A percentile compares a stretch with the other conserved stretches of the same genome.
Conservation (phyloP, 2,888 invertebrate species). For the Drosophila anceps region DNA sequence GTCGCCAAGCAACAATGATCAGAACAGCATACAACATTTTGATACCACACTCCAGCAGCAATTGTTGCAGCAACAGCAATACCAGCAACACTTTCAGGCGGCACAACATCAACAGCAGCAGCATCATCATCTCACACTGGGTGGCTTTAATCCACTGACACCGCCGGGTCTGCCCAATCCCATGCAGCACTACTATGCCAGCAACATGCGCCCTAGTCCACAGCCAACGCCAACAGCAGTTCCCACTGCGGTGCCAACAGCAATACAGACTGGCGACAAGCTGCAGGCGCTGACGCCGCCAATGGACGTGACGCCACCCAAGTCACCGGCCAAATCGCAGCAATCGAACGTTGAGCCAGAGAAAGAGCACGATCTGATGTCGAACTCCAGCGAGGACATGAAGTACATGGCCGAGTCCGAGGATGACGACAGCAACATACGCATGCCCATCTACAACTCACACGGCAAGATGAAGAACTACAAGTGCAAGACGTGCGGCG, state of each 20-base stretch:
- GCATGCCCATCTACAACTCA: constrained; percentile 86
- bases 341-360: constrained; percentile 66
- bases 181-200: constrained; percentile 74
- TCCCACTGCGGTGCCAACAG: constrained; percentile 20
- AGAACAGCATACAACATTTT: constrained; percentile 76
- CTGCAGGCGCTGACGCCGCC: constrained; percentile 83
- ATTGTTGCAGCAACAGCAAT: constrained; percentile 72
- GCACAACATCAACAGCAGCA: constrained; percentile 71
- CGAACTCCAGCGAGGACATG: constrained; percentile 84
- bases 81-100: constrained; percentile 73
- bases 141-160: constrained; percentile 88
- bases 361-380: constrained; percentile 83
- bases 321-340: constrained; percentile 81
- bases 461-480: constrained; percentile 94
- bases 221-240: constrained; percentile 61
- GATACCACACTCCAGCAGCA: constrained; percentile 75
- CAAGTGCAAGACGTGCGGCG: constrained; percentile 96
- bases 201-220: constrained; percentile 71
- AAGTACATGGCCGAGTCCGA: constrained; percentile 83
- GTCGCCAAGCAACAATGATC: constrained; percentile 81
- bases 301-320: constrained; percentile 85
- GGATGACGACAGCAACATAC: constrained; percentile 85
- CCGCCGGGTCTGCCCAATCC: constrained; percentile 87
- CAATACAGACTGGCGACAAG: constrained; percentile 63
- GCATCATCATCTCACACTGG: constrained; percentile 85